Conservation (phyloP, 35 echinoderm and acorn worm species). For the Patiria miniata region DNA sequence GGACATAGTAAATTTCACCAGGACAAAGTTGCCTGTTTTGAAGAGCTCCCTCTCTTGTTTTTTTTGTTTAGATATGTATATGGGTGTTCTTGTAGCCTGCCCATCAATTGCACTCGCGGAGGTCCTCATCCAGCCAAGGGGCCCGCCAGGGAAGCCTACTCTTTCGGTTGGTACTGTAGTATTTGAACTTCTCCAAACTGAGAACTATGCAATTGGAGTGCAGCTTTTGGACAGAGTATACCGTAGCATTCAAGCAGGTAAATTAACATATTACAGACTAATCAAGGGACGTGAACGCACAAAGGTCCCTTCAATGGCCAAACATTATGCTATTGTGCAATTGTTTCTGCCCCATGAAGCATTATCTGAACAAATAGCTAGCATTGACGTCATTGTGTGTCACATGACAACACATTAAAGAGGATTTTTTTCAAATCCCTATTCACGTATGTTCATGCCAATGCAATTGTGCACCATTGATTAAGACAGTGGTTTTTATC, state of each 20-base stretch:
- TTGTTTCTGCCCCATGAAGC: not conserved
- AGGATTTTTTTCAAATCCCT: too few species aligned
- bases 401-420: too few species aligned
- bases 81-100: constrained; percentile 83
- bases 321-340: not conserved
- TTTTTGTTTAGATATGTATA: constrained; percentile 72
- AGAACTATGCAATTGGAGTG: constrained; percentile 74
- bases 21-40: too few species aligned
- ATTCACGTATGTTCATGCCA: too few species aligned
- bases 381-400: too few species aligned
- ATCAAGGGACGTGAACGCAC: not conserved
- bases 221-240: constrained; percentile 60
- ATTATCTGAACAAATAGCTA: not conserved
- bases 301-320: not conserved
- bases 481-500: too few species aligned
- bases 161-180: constrained; percentile 75
- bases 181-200: constrained; percentile 60
- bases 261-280: constrained; percentile 18
- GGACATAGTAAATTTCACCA: too few species aligned
- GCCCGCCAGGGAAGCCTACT: constrained; percentile 21
- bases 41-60: too few species aligned
- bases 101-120: constrained; percentile 81
- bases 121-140: constrained; percentile 58
- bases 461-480: too few species aligned
- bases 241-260: constrained; percentile 50